Conservation (phyloP, 2,888 invertebrate genomes). For the Drosophila paracracens region DNA sequence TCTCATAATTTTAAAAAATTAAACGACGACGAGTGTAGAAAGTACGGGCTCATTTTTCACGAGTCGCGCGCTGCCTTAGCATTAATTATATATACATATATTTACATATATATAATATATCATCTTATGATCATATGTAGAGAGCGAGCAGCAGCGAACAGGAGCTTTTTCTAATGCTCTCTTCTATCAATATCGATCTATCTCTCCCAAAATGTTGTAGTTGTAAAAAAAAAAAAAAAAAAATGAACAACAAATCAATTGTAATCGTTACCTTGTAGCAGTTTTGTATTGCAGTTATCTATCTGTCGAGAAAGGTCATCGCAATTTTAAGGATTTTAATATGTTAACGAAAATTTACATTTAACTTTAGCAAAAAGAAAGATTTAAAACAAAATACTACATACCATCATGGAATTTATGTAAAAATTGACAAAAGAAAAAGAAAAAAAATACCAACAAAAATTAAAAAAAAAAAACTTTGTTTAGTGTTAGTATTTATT, state of each 20-base stretch:
- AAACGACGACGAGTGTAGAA: constrained; percentile 44
- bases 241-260: constrained; percentile 53
- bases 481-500: constrained; percentile 59
- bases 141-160: constrained; percentile 24
- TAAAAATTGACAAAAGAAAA: constrained; percentile 56
- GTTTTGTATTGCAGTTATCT: constrained; percentile 57
- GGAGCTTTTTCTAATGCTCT: constrained; percentile 39
- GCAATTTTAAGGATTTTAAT: constrained; percentile 62
- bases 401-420: constrained; percentile 56
- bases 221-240: constrained; percentile 51
- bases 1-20: constrained; percentile 62
- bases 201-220: constrained; percentile 56
- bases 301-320: constrained; percentile 55
- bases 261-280: constrained; percentile 69
- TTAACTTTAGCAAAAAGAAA: constrained; percentile 73
- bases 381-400: constrained; percentile 49
- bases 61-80: constrained; percentile 57
- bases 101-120: constrained; percentile 31
- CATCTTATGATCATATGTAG: constrained; percentile 41
- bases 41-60: constrained; percentile 47
- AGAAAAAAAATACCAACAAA: constrained; percentile 29
- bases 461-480: constrained; percentile 40
- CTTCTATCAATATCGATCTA: constrained; percentile 40
- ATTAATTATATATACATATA: constrained; percentile 47
- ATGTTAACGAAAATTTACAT: constrained; percentile 68